Evolutionary conservation across 2,888 invertebrate species (phyloP).

Genomic region (Eubasilissa splendida): DNA sequence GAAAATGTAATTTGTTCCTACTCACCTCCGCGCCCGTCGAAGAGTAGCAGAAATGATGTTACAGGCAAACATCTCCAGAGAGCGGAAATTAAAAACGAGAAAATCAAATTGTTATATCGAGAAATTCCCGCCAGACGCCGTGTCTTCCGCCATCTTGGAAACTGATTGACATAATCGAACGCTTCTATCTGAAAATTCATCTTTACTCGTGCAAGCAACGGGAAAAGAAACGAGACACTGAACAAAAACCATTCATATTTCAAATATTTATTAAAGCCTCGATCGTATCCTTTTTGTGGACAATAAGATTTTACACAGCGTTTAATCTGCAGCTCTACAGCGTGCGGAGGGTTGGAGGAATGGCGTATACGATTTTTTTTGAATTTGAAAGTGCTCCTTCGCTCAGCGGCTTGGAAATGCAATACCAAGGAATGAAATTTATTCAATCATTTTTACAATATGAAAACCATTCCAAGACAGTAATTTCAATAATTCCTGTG

Average conservation of each 20-base stretch:
- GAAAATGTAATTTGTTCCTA: constrained; percentile 3
- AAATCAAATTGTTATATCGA: constrained; percentile 56
- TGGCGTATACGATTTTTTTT: constrained; percentile 33
- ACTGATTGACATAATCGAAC: constrained; percentile 57
- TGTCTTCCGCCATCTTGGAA: constrained; percentile 47
- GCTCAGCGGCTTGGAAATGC: constrained; percentile 51
- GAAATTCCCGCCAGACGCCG: constrained; percentile 37
- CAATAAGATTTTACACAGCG: not conserved
- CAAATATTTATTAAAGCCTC: not conserved
- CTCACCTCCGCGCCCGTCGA: not conserved
- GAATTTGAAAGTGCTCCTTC: constrained; percentile 43
- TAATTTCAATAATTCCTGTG: constrained; percentile 29
- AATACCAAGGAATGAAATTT: constrained; percentile 45
- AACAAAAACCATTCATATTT: not conserved
- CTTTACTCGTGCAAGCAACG: not conserved
- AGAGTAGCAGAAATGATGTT: constrained; percentile 22
- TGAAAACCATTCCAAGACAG: constrained; percentile 9
- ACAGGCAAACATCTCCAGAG: constrained; percentile 15
- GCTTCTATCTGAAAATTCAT: constrained; percentile 45
- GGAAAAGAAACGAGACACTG: not conserved
- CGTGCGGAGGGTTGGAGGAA: not conserved
- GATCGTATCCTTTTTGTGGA: not conserved
- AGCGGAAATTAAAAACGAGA: constrained; percentile 57
- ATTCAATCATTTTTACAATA: constrained; percentile 46
- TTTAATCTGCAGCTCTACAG: not conserved